Conservation (phyloP, 2,797 vertebrate species). For the Chromobotia macracanthus region DNA sequence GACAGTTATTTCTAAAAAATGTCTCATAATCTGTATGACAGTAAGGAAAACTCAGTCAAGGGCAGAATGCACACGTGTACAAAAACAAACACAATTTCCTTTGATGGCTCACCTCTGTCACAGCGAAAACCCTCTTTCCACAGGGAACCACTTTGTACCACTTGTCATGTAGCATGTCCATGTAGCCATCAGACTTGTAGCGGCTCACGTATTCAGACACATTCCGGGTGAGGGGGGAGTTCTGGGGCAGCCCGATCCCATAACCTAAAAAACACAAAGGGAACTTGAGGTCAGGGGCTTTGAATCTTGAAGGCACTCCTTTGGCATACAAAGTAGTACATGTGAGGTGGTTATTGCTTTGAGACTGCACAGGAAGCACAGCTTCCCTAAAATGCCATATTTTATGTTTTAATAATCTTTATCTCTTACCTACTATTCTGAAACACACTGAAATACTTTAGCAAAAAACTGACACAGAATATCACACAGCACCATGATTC, state of each 20-base stretch:
- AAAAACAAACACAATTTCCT: slow-evolving; percentile 46
- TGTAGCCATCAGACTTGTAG: slow-evolving; percentile 94
- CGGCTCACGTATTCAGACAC: slow-evolving; percentile 91
- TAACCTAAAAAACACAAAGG: slow-evolving; percentile 49
- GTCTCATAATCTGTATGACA: slow-evolving; percentile 24
- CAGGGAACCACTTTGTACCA: slow-evolving; percentile 97
- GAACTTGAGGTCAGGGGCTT: slow-evolving; percentile 9
- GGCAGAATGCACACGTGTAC: slow-evolving; percentile 19
- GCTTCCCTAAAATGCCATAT: not conserved
- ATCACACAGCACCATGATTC: not conserved
- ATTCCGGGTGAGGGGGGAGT: slow-evolving; percentile 88
- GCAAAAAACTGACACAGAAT: not conserved
- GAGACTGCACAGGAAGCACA: no score
- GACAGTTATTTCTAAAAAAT: slow-evolving; percentile 52
- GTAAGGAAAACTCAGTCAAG: slow-evolving; percentile 24
- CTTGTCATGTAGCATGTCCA: slow-evolving; percentile 96
- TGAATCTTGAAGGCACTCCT: not conserved
- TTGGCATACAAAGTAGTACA: slow-evolving; percentile 1
- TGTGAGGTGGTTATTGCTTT: no score
- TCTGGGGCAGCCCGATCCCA: slow-evolving; percentile 77
- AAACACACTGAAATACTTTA: no score
- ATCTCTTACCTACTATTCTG: no score
- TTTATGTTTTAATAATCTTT: no score
- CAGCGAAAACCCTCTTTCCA: slow-evolving; percentile 81
- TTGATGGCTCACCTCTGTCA: slow-evolving; percentile 55